Conservation (phyloP, 2,797 vertebrate genomes). For the Centroberyx gerrardi region DNA sequence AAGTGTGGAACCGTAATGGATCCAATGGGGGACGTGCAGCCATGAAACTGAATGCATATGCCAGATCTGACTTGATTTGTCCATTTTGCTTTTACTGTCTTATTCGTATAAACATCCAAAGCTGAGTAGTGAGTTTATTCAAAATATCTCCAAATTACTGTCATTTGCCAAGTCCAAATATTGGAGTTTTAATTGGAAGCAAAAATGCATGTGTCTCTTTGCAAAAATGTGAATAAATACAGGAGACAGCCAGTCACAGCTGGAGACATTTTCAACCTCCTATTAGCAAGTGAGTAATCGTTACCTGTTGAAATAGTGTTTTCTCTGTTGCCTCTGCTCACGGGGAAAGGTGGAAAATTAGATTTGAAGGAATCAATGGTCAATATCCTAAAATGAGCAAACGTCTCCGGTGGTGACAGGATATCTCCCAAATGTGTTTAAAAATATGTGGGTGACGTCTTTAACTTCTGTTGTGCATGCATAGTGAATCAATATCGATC, state of each 20-base stretch:
- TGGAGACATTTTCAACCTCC: conserved; percentile 37
- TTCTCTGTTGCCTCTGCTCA: neutral
- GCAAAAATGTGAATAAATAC: conserved; percentile 6
- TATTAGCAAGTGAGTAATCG: neutral
- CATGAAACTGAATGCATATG: neutral
- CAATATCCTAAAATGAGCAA: too few species aligned
- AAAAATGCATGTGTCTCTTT: conserved; percentile 19
- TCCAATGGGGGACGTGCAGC: neutral
- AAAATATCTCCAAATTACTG: conserved; percentile 9
- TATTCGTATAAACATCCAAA: neutral
- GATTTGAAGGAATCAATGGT: conserved; percentile 3
- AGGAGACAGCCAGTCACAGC: conserved; percentile 3
- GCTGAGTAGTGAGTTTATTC: conserved; percentile 9
- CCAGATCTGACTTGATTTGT: conserved; percentile 17
- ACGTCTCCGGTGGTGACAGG: too few species aligned
- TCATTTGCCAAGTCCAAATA: conserved; percentile 14
- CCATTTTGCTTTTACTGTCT: neutral
- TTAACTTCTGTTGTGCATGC: conserved; percentile 21
- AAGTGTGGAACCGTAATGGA: conserved; percentile 34
- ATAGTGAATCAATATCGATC: conserved; percentile 26
- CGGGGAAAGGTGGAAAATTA: conserved; percentile 8
- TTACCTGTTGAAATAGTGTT: too few species aligned
- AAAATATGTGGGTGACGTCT: conserved; percentile 38
- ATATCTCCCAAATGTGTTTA: too few species aligned
- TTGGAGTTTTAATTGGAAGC: conserved; percentile 18